Conservation (phyloP, 2,113 vertebrate species). For the Stegostoma tigrinum region DNA sequence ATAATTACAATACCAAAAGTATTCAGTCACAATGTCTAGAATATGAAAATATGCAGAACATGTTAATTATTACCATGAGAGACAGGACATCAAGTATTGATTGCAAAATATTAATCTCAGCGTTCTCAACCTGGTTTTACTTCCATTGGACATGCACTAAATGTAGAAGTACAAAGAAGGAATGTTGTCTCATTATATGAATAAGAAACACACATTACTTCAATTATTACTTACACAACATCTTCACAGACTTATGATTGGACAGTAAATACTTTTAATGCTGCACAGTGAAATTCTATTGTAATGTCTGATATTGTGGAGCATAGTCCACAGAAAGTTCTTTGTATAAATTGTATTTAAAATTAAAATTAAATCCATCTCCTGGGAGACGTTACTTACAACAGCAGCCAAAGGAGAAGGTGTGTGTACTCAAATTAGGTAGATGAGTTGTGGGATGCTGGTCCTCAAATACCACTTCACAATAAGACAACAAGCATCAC, state of each 20-base stretch:
- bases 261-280: background rate
- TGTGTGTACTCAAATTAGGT: background rate
- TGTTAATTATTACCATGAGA: background rate
- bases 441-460: background rate
- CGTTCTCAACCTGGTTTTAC: background rate
- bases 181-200: background rate
- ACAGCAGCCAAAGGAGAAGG: background rate
- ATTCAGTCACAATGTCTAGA: background rate
- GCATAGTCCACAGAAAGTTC: background rate
- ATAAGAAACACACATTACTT: background rate
- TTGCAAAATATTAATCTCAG: background rate
- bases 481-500: background rate
- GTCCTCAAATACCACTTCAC: background rate
- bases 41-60: too few species aligned
- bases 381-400: background rate
- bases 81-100: too few species aligned
- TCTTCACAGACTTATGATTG: background rate
- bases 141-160: background rate
- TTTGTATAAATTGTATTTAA: background rate
- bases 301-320: background rate
- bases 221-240: background rate
- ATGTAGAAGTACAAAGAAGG: background rate
- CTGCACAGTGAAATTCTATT: background rate
- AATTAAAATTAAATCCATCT: background rate
- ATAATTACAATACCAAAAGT: background rate